Evolutionary conservation across 2,113 vertebrate genomes (phyloP), one percentile per base, ranked within the genome.

Genomic region (Numenius arquata): DNA sequence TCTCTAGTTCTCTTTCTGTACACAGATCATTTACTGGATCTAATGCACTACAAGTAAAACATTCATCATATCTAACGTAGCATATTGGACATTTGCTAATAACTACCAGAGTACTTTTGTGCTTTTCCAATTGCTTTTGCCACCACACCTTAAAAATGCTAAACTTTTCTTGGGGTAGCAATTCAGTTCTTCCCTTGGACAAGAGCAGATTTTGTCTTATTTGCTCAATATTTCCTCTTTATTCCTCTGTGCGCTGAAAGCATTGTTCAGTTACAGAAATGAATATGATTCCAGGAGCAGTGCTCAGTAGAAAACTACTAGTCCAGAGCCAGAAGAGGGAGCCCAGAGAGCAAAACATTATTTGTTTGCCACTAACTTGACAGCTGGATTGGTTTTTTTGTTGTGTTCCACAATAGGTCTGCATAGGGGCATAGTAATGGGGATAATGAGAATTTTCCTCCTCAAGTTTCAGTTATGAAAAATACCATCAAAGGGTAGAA

Each of bases 271-370:
- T 71, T 85, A 77, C 8, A 83, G 79, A 89, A 91, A 80, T 3
- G 0, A 82, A 18, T n/a, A 65, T 30, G 48, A 91, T 73, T 63
- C n/a, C 47, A 76, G 58, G 6, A 91, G 23, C 25, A 72, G 15
- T 26, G 18, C 21, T 72, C 5, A 29, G 83, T 73, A 71, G 68
- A 84, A 93, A 95, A 73, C 79, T 96, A 70, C 75, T 88, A 86
- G 85, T 88, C 82, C 79, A 86, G 93, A 96, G 61, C 93, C 95
- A 96, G 93, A 96, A 96, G 96, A 96, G 93, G 95, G 96, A 96
- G 96, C 95, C 91, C 80, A 72, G 75, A 93, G 93, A 92, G 88
- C 75, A 96, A 97, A 94, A 88, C 18, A 82, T 76, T 75, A 19
- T 67, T 93, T 94, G 21, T 59, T 94, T 70, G 72, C 63, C 85